Base-by-base conservation (phyloP, 2,113 vertebrate genomes). In the Protobothrops mucrosquamatus region DNA sequence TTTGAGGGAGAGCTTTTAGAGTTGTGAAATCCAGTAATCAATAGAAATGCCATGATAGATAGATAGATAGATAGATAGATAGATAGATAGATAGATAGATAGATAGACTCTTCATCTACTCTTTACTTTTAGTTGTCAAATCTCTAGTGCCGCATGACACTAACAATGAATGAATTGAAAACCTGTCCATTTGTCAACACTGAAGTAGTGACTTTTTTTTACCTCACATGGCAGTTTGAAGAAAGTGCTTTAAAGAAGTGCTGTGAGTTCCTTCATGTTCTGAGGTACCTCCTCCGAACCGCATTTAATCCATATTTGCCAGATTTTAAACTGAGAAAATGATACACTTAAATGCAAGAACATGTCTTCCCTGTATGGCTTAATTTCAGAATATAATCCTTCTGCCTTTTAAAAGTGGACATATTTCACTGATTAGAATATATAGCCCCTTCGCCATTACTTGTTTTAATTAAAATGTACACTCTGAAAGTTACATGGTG, bases 391-490 rank as follows among this genome's bases (percentile, higher is more conserved):
- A 90, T 86, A 26, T 85, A 87, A 15, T 29, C 56, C 81, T 86
- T 64, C 29, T 93, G 92, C 56, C 64, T 88, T 95, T 91, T 95
- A 93, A 43, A 95, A 92, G 94, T 94, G 93, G 93, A 95, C 59
- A 91, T 92, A 87, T 93, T 92, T 87, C 89, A n/a, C 90, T 93
- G 94, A 55, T 95, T 96, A 95, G 87, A 95, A 94, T 93, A 97
- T 90, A 93, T 95, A 92, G 93, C 87, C 94, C n/a, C 95, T 94
- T 96, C 91, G 54, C 93, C 74, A 95, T 85, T 95, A 96, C 94
- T 89, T 95, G 81, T 94, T 95, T 95, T 96, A 96, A 97, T 97
- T 96, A 96, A 96, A 97, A 95, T 92, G 92, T 96, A 95, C 94
- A 12, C 39, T 90, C 93, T 90, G 94, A 96, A 96, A 95, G 95